These are phyloP conservation scores for Gila robusta DNA, from an alignment of 2,797 vertebrate species.

Conservation along the genomic window DNA sequence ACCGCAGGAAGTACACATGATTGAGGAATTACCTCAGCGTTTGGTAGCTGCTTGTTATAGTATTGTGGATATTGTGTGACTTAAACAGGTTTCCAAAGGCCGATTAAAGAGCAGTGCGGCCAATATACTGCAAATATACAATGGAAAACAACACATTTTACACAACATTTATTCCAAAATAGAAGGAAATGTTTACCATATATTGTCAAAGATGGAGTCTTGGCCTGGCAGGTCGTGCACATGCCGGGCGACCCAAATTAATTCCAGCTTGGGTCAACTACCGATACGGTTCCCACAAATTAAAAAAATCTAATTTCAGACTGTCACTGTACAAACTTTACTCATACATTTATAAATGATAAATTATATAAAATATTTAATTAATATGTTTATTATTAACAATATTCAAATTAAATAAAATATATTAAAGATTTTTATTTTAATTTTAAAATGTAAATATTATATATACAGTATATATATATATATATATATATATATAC, in stretches of 20 bases:
- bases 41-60: background rate
- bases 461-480: background rate
- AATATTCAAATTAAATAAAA: background rate
- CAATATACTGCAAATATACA: background rate
- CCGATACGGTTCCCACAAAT: background rate
- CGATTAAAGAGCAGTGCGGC: background rate
- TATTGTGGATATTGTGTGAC: background rate
- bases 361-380: background rate
- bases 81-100: background rate
- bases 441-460: background rate
- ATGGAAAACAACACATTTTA: background rate
- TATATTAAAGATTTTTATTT: no score
- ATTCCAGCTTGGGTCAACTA: background rate
- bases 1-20: conserved; percentile 13
- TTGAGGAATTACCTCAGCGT: background rate
- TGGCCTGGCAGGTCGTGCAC: background rate
- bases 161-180: background rate
- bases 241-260: background rate
- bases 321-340: background rate
- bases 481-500: background rate
- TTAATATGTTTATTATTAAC: background rate
- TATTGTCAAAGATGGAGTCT: background rate
- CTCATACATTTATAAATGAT: background rate
- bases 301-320: background rate
- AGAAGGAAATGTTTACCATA: background rate